A percentile compares a stretch with the other conserved stretches of the same genome.
Evolutionary conservation across 2,113 vertebrate species (phyloP).

Genomic region (Haemorhous mexicanus): DNA sequence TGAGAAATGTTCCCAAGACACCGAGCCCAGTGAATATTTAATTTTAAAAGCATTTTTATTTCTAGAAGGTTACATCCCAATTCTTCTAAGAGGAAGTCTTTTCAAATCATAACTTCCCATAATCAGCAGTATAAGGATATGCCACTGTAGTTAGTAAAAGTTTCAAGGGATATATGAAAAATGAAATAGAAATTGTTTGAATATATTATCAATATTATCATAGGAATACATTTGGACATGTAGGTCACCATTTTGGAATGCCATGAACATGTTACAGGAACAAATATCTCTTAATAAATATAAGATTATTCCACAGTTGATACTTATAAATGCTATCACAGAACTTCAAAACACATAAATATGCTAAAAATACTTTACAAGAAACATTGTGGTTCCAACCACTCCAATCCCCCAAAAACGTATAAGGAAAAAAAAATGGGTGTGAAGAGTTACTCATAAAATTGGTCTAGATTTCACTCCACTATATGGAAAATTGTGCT

Average conservation of each 20-base stretch:
- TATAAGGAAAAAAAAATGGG: not conserved
- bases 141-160: not conserved
- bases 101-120: not conserved
- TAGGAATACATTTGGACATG: not conserved
- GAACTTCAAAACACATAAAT: not conserved
- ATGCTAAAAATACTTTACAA: not conserved
- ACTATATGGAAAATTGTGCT: not conserved
- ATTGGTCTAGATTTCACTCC: not conserved
- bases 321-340: not conserved
- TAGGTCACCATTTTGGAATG: not conserved
- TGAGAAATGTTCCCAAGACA: not conserved
- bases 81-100: not conserved
- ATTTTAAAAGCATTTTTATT: not conserved
- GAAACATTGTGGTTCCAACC: not conserved
- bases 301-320: not conserved
- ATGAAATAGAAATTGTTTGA: not conserved
- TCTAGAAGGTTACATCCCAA: not conserved
- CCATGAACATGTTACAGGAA: not conserved
- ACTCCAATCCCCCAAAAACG: not conserved
- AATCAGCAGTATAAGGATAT: not conserved
- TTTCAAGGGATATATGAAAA: not conserved
- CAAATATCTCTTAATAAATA: not conserved
- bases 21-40: not conserved
- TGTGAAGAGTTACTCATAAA: not conserved
- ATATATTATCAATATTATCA: not conserved